Evolutionary conservation across 2,888 invertebrate species (phyloP).

Genomic region (Papilio demoleus): DNA sequence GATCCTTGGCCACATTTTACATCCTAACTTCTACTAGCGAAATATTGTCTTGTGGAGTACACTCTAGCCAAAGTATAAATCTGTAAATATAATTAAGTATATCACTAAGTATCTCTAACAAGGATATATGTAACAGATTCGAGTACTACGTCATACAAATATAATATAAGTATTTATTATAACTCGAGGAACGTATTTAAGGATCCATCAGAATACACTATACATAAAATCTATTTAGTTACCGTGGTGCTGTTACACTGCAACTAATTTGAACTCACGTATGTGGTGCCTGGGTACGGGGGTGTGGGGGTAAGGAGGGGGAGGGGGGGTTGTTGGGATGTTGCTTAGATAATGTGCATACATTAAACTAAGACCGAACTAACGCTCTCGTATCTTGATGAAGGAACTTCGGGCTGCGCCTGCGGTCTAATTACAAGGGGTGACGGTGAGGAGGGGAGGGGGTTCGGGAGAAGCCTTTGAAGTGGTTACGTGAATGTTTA

Average conservation of each 20-base stretch:
- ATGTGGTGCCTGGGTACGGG: too few relatives aligned
- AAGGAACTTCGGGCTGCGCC: slow-evolving; percentile 73
- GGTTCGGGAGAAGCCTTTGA: slow-evolving; percentile 50
- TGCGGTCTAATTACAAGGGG: slow-evolving; percentile 75
- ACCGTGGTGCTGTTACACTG: slow-evolving; percentile 25
- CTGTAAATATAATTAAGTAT: too few relatives aligned
- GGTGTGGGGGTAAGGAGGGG: slow-evolving; percentile 53
- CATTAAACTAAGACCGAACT: slow-evolving; percentile 82
- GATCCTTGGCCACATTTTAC: too few relatives aligned
- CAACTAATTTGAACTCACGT: slow-evolving; percentile 61
- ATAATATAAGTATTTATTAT: slow-evolving; percentile 2
- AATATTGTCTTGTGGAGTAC: too few relatives aligned
- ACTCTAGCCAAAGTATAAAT: too few relatives aligned
- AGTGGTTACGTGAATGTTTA: slow-evolving; percentile 51
- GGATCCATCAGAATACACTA: slow-evolving; percentile 12
- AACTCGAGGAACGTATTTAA: slow-evolving; percentile 12
- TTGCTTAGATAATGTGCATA: slow-evolving; percentile 84
- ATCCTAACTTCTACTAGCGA: too few relatives aligned
- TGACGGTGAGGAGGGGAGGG: slow-evolving; percentile 51
- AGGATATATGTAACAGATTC: too few relatives aligned
- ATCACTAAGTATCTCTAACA: too few relatives aligned
- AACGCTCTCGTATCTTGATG: slow-evolving; percentile 78
- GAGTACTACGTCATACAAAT: too few relatives aligned
- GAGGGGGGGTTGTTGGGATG: slow-evolving; percentile 61
- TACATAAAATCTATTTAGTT: slow-evolving; percentile 37